A percentile compares a stretch with the other conserved stretches of the same genome.
Conservation (phyloP, 2,888 invertebrate genomes). For the Apamea epomidion region DNA sequence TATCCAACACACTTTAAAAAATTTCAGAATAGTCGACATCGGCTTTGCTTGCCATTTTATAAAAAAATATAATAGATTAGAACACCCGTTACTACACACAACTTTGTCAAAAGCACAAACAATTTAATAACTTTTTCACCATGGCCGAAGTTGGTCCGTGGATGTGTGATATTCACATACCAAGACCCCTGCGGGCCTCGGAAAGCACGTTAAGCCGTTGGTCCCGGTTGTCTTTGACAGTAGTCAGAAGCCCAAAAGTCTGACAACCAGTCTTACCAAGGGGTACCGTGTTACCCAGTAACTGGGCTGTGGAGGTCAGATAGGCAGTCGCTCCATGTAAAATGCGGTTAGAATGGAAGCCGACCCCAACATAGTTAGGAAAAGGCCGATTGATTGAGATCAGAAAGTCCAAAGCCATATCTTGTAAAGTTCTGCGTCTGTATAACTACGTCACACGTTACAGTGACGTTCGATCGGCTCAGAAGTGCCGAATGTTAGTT, state of each 20-base stretch:
- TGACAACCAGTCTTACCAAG: not conserved
- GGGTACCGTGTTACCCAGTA: no score
- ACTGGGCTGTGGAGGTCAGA: no score
- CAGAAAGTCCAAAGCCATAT: not conserved
- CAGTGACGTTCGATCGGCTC: slow-evolving; percentile 30
- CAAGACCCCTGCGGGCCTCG: no score
- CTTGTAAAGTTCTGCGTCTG: not conserved
- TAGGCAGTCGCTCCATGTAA: no score
- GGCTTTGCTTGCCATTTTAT: no score
- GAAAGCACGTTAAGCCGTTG: not conserved
- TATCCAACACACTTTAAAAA: not conserved
- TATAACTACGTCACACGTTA: not conserved
- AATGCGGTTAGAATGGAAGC: not conserved
- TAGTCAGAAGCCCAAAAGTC: not conserved
- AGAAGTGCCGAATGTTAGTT: slow-evolving; percentile 61
- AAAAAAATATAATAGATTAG: not conserved
- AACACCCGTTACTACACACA: no score
- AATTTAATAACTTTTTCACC: no score
- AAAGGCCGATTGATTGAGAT: not conserved
- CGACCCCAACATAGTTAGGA: not conserved
- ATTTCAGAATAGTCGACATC: not conserved
- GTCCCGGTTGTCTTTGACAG: not conserved
- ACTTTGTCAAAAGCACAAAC: no score
- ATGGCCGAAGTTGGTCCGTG: no score
- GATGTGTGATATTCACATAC: no score